Evolutionary conservation across 1,140 invertebrate species (phyloP).

Genomic region (Teleogryllus occipitalis): DNA sequence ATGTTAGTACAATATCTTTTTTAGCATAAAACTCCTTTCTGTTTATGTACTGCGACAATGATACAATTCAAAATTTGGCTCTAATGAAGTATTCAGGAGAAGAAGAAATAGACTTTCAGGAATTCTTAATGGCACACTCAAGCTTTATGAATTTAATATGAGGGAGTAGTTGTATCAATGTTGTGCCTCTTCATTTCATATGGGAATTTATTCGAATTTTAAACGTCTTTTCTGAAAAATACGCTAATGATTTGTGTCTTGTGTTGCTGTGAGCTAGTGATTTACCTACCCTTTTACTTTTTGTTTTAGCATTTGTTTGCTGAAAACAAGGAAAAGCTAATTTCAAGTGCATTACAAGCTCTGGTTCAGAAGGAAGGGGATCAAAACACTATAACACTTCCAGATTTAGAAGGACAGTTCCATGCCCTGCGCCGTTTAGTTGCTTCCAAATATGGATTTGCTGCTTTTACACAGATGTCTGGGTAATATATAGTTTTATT

Average conservation of each 20-base stretch:
- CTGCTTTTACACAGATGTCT: constrained; percentile 83
- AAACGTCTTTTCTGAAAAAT: neutral
- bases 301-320: constrained; percentile 67
- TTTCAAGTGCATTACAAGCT: constrained; percentile 67
- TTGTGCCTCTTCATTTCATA: neutral
- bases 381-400: constrained; percentile 47
- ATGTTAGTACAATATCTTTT: constrained; percentile 55
- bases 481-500: constrained; percentile 47
- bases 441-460: constrained; percentile 95
- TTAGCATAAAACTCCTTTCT: neutral
- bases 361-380: constrained; percentile 66
- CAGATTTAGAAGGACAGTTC: constrained; percentile 85
- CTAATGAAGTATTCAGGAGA: too few species aligned
- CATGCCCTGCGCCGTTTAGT: constrained; percentile 86
- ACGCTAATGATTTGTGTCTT: neutral
- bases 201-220: neutral
- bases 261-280: neutral
- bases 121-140: too few species aligned
- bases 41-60: too few species aligned
- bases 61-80: too few species aligned
- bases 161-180: neutral
- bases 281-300: neutral
- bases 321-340: constrained; percentile 97
- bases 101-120: too few species aligned
- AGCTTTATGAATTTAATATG: too few species aligned